These are phyloP conservation scores for Myopa testacea DNA, from an alignment of 2,888 invertebrate species.

Conservation along the genomic window DNA sequence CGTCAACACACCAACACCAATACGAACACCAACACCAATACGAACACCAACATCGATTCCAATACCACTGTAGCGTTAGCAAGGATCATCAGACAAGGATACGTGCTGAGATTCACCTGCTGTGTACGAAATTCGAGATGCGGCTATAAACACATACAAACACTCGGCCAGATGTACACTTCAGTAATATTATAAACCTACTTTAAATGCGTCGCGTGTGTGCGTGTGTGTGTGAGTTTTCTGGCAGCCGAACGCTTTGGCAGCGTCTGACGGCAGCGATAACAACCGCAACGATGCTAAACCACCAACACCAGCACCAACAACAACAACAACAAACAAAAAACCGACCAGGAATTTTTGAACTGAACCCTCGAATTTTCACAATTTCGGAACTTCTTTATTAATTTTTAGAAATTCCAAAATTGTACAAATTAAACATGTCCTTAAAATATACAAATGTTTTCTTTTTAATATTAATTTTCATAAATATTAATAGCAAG, in stretches of 20 bases:
- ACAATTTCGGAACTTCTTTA: too few species aligned
- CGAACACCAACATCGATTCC: not conserved
- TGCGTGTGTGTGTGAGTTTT: not conserved
- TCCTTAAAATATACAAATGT: too few species aligned
- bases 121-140: conserved; percentile 13
- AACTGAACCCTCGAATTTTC: too few species aligned
- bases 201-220: not conserved
- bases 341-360: too few species aligned
- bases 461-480: too few species aligned
- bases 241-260: not conserved
- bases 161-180: not conserved
- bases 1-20: not conserved
- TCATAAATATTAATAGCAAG: too few species aligned
- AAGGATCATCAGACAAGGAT: conserved; percentile 3
- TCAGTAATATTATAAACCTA: not conserved
- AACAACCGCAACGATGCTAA: too few species aligned
- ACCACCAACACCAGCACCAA: too few species aligned
- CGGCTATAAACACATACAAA: not conserved
- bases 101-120: conserved; percentile 21
- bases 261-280: too few species aligned
- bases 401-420: too few species aligned
- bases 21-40: not conserved
- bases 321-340: too few species aligned
- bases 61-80: not conserved
- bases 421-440: too few species aligned